phyloP scores from a whole-genome alignment of 2,797 vertebrate species.

The Stomatorhinus walkeri region DNA sequence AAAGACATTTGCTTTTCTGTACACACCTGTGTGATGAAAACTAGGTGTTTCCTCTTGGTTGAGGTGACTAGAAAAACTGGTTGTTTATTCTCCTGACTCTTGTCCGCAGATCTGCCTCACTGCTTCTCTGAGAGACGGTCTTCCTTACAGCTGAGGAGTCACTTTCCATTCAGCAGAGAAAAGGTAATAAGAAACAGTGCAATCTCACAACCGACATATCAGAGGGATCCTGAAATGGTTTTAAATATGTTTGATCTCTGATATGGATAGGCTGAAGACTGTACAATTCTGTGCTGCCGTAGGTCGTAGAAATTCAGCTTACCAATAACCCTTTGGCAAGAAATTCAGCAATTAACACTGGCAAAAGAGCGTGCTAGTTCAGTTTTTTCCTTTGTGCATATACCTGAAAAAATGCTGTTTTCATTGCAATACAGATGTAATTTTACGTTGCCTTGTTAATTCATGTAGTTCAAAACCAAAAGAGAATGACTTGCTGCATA shows the following conservation, averaged over 20 bases:
- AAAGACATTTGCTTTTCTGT: neutral
- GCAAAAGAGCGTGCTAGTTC: neutral
- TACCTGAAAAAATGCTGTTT: neutral
- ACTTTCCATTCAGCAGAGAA: neutral
- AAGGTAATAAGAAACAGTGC: neutral
- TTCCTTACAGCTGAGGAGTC: neutral
- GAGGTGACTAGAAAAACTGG: constrained; percentile 27
- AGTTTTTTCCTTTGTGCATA: neutral
- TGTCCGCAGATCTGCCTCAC: neutral
- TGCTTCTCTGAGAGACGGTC: neutral
- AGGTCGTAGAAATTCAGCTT: neutral
- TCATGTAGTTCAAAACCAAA: neutral
- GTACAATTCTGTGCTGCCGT: neutral
- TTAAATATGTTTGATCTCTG: neutral
- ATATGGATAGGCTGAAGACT: neutral
- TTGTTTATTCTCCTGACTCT: constrained; percentile 18
- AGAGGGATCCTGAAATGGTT: neutral
- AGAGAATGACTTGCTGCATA: neutral
- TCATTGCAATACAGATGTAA: neutral
- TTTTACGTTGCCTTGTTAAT: neutral
- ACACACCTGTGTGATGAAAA: neutral
- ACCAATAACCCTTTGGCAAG: neutral
- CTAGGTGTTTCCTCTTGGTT: constrained; percentile 17
- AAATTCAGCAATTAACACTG: neutral
- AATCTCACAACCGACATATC: neutral